Evolutionary conservation across 2,888 invertebrate genomes (phyloP), one percentile per base, ranked within the genome.

Genomic region (Drosophila nigricruria): DNA sequence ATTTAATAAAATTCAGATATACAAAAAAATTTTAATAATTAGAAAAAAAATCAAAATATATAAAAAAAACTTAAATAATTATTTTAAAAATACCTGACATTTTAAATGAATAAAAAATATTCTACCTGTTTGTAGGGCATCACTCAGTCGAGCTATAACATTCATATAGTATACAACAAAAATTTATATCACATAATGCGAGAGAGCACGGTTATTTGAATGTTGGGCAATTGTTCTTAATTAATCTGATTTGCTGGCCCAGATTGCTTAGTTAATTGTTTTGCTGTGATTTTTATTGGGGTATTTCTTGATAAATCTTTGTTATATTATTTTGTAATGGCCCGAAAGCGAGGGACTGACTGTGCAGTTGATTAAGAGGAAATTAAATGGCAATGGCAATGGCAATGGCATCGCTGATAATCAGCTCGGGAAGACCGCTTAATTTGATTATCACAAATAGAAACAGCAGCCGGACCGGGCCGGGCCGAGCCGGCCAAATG

Each of bases 371-470:
- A 79, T 70, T 40, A 70, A 54, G 58, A 50, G 56, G 30, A 56
- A 61, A 65, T 73, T 63, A 70, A 66, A 66, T 63, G 45, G 34
- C 61, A 57, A 34, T 38, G 64, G 25, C 57, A 56, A 66, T 63
- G 45, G 34, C 62, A 60, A 34, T 43, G 64, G 25, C 57, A 56
- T 30, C 56, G 54, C 63, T 60, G 64, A 65, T 73, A 61, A 73
- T 73, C 63, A 73, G 73, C 65, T 73, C 6, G 45, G 45, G 45
- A 34, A 61, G 43, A 57, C 64, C 73, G 34, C 52, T 68, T 72
- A 67, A 79, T 76, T 79, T 70, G 65, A 79, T 79, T 76, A 69
- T 64, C 72, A 59, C 58, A 71, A 61, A 60, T 36, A 65, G 49
- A 54, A 69, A 64, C 45, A 50, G 36, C 49, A 47, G 50, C 25